phyloP scores from a whole-genome alignment of 2,113 vertebrate genomes.

The Siniperca knerii region DNA sequence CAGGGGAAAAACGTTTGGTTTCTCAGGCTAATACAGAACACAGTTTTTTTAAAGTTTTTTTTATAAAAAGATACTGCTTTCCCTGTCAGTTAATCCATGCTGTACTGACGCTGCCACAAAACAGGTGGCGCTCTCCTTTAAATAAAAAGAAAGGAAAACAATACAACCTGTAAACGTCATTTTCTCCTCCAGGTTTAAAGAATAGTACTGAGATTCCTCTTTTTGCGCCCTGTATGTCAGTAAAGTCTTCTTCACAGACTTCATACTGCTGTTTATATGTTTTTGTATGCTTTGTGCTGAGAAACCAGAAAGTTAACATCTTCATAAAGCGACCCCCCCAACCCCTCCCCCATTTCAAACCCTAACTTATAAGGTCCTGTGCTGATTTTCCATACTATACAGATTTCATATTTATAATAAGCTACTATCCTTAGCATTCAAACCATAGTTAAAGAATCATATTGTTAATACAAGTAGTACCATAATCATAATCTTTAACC shows the following conservation, averaged over 20 bases:
- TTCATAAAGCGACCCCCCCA: constrained; percentile 75
- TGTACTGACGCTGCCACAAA: constrained; percentile 79
- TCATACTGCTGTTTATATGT: constrained; percentile 77
- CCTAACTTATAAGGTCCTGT: constrained; percentile 82
- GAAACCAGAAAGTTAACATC: constrained; percentile 86
- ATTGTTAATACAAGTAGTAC: constrained; percentile 86
- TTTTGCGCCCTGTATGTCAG: constrained; percentile 75
- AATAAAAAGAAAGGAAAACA: constrained; percentile 42
- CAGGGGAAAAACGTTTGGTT: constrained; percentile 85
- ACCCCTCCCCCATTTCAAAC: constrained; percentile 56
- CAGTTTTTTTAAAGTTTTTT: constrained; percentile 57
- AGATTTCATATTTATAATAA: constrained; percentile 89
- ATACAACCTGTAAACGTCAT: constrained; percentile 84
- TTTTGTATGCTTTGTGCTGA: constrained; percentile 85
- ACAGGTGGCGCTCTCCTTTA: constrained; percentile 76
- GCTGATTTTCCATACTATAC: constrained; percentile 88
- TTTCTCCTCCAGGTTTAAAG: constrained; percentile 75
- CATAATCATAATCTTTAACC: constrained; percentile 80
- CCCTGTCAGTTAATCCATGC: constrained; percentile 83
- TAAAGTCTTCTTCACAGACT: constrained; percentile 74
- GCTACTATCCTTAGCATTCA: constrained; percentile 89
- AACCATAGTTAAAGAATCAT: constrained; percentile 87
- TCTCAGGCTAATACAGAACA: constrained; percentile 86
- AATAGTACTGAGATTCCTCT: constrained; percentile 81
- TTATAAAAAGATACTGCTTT: constrained; percentile 83